phyloP scores from a whole-genome alignment of 2,113 vertebrate genomes.

The Chaetodon auriga region DNA sequence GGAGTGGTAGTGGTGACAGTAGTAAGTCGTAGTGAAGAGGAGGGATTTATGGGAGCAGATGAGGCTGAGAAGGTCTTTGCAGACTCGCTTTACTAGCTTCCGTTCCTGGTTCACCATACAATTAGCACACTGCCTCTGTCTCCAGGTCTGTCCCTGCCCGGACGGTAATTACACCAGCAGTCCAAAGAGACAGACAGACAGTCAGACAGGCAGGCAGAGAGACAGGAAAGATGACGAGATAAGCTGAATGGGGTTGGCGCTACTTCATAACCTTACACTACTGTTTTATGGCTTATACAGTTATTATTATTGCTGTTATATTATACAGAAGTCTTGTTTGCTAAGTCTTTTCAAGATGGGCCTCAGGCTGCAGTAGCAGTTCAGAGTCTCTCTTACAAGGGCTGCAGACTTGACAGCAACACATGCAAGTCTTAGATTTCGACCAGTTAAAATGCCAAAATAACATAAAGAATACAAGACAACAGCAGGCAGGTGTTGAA shows the following conservation, averaged over 20 bases:
- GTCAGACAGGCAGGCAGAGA: neutral
- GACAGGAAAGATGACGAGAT: slow-evolving; percentile 22
- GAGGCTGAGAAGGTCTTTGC: slow-evolving; percentile 51
- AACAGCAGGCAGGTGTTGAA: too few species aligned
- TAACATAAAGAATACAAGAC: too few species aligned
- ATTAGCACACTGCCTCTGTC: slow-evolving; percentile 58
- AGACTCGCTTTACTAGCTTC: slow-evolving; percentile 63
- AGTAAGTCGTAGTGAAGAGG: neutral
- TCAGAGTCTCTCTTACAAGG: too few species aligned
- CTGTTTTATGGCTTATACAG: slow-evolving; percentile 1
- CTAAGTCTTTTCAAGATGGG: neutral
- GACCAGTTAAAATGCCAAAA: too few species aligned
- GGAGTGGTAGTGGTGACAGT: slow-evolving; percentile 15
- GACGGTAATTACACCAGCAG: slow-evolving; percentile 54
- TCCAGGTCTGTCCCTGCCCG: slow-evolving; percentile 54
- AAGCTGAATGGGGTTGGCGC: neutral
- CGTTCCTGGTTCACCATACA: slow-evolving; percentile 51
- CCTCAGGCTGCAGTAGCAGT: neutral
- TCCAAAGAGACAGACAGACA: slow-evolving; percentile 52
- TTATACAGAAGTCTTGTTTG: neutral
- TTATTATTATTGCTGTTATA: neutral
- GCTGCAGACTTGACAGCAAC: too few species aligned
- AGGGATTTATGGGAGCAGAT: slow-evolving; percentile 57
- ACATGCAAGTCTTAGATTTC: too few species aligned
- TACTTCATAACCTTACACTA: neutral